A percentile compares a stretch with the other conserved stretches of the same genome.
These are phyloP conservation scores for Gallinago paraguaiae DNA, from an alignment of 2,113 vertebrate species.

Conservation along the genomic window DNA sequence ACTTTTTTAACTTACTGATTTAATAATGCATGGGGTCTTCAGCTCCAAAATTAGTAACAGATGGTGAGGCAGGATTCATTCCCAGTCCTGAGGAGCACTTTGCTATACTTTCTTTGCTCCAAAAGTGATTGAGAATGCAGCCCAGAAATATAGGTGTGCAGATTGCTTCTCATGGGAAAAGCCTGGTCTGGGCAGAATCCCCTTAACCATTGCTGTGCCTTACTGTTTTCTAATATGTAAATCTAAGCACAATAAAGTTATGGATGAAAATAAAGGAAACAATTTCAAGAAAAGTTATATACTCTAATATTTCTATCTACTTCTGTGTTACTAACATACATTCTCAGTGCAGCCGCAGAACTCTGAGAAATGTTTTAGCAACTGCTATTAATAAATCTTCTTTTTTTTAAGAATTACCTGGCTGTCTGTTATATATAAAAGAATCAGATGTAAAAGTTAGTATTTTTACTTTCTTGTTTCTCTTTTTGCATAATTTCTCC, in stretches of 20 bases:
- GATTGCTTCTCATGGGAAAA: constrained; percentile 43
- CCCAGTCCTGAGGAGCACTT: constrained; percentile 63
- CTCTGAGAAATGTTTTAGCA: background rate
- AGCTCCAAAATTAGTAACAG: constrained; percentile 71
- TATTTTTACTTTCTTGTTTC: background rate
- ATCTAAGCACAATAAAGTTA: background rate
- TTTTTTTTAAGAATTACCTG: background rate
- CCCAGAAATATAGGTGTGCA: constrained; percentile 61
- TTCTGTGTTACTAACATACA: background rate
- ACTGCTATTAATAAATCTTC: background rate
- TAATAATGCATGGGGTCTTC: constrained; percentile 67
- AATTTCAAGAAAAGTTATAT: background rate
- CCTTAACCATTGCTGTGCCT: constrained; percentile 31
- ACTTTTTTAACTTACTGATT: constrained; percentile 58
- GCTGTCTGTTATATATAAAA: background rate
- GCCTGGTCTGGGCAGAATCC: background rate
- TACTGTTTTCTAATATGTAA: background rate
- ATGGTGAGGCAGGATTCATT: constrained; percentile 70
- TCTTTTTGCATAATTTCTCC: background rate
- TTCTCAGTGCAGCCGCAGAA: background rate
- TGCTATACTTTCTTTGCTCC: constrained; percentile 44
- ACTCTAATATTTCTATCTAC: background rate
- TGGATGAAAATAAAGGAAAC: background rate
- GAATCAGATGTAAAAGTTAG: background rate
- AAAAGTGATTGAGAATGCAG: constrained; percentile 59